Percentiles rank a stretch among this genome's conserved stretches.
Evolutionary conservation across 2,797 vertebrate species (phyloP).

Genomic region (Botia kubotai): DNA sequence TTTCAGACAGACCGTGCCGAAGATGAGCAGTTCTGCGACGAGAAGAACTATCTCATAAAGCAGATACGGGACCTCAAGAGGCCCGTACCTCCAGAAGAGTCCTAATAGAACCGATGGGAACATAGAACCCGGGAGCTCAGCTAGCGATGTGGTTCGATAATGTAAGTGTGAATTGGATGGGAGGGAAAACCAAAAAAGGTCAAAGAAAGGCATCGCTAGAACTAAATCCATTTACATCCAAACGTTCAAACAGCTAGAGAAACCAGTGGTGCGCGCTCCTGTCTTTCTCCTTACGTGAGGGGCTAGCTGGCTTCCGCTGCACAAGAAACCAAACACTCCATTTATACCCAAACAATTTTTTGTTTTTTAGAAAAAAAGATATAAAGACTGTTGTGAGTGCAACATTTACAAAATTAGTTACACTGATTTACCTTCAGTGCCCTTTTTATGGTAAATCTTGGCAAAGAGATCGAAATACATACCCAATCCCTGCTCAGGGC

Average conservation of each 20-base stretch:
- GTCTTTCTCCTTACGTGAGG: slow-evolving; percentile 23
- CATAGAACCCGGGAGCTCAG: slow-evolving; percentile 29
- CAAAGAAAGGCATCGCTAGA: slow-evolving; percentile 59
- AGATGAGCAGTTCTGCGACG: slow-evolving; percentile 86
- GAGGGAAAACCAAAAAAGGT: slow-evolving; percentile 49
- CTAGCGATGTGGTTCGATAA: slow-evolving; percentile 53
- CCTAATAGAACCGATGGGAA: slow-evolving; percentile 56
- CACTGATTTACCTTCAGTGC: slow-evolving; percentile 21
- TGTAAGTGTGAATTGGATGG: slow-evolving; percentile 46
- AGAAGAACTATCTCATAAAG: slow-evolving; percentile 87
- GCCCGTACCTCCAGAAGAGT: slow-evolving; percentile 74
- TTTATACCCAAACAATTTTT: slow-evolving; percentile 29
- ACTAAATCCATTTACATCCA: slow-evolving; percentile 58
- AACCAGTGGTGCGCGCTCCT: slow-evolving; percentile 24
- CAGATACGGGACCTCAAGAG: slow-evolving; percentile 85
- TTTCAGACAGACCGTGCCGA: slow-evolving; percentile 84
- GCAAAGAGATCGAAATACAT: slow-evolving; percentile 15
- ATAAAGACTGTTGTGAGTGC: slow-evolving; percentile 18
- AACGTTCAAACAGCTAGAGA: slow-evolving; percentile 34
- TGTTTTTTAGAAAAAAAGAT: slow-evolving; percentile 9
- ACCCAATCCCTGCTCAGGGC: not conserved
- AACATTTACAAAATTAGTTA: slow-evolving; percentile 25
- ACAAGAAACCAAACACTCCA: slow-evolving; percentile 29
- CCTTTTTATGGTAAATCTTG: not conserved
- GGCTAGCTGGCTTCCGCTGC: slow-evolving; percentile 29